A percentile compares a stretch with the other conserved stretches of the same genome.
phyloP scores from a whole-genome alignment of 2,888 invertebrate genomes.

The Drosophila basisetae region DNA sequence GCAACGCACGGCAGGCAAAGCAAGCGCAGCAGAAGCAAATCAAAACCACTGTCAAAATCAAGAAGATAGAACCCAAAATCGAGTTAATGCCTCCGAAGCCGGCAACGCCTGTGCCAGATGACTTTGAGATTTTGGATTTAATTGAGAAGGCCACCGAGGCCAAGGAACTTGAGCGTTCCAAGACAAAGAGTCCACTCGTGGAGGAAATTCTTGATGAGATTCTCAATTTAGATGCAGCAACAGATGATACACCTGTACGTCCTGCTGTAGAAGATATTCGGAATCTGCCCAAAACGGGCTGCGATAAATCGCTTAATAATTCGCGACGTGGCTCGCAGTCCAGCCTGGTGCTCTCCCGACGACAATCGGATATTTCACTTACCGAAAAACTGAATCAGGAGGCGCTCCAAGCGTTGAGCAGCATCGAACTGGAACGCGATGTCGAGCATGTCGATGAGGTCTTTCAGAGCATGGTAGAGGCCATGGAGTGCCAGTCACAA shows the following conservation, averaged over 20 bases:
- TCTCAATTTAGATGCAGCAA: conserved; percentile 3
- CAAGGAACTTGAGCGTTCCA: conserved; percentile 59
- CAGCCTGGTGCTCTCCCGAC: conserved; percentile 66
- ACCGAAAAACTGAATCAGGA: conserved; percentile 70
- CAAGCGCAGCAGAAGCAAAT: conserved; percentile 31
- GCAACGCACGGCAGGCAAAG: conserved; percentile 58
- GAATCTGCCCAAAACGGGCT: conserved; percentile 81
- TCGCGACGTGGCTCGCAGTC: conserved; percentile 78
- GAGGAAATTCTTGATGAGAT: conserved; percentile 30
- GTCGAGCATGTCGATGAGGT: conserved; percentile 71
- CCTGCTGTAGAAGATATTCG: conserved; percentile 77
- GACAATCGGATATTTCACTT: conserved; percentile 71
- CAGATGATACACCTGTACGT: neutral
- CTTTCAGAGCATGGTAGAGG: conserved; percentile 74
- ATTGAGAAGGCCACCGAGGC: conserved; percentile 67
- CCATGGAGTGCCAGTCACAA: conserved; percentile 46
- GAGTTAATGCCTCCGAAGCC: conserved; percentile 40
- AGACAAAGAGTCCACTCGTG: conserved; percentile 65
- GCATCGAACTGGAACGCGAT: conserved; percentile 45
- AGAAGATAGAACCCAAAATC: conserved; percentile 24
- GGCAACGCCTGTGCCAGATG: conserved; percentile 68
- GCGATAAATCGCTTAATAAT: conserved; percentile 77
- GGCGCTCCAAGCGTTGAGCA: conserved; percentile 52
- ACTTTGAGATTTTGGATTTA: conserved; percentile 66
- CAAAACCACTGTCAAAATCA: conserved; percentile 2